Base-by-base conservation (phyloP, 2,797 vertebrate genomes). In the Sardinella longiceps region DNA sequence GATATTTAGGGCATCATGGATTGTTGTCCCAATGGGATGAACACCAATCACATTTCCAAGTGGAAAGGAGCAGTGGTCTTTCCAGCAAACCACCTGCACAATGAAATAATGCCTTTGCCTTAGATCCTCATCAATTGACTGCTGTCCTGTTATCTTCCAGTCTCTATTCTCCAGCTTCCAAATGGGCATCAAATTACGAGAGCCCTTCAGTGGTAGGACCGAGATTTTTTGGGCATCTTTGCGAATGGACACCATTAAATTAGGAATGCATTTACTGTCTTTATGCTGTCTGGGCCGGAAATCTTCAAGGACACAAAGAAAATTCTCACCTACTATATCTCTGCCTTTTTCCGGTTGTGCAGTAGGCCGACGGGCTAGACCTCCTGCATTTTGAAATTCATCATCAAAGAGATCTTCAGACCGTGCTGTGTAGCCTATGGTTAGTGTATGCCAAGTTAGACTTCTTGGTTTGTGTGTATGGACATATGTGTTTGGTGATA, bases 231-330 rank as follows among this genome's bases (percentile, higher is more conserved):
- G 93, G 87, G 96, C 91, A 0, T 94, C 92, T 39, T 80, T 88
- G 46, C 96, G 94, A 80, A 96, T 96, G 51, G 90, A 91, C 95
- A 97, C 95, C 81, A 96, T 93, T 18, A 15, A 1, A 23, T 77
- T 77, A 33, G 23, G 15, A 77, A 77, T 77, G 37, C 20, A 77
- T 6, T 23, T 43, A 18, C 37, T 77, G 15, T 23, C 70, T 1
- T 77, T 23, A 7, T 43, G 4, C 9, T 18, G 18, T 43, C 20
- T 77, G 15, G 23, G 37, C 70, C 43, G 70, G 18, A 77, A 77
- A 18, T n/a, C 91, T 0, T 97, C 96, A 92, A 95, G 89, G 50
- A 81, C 92, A 87, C 96, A 97, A 88, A 96, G 84, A 33, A 96
- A 77, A 5, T 33, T 43, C 37, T 77, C 5, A 43, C 70, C 70